A percentile compares a stretch with the other conserved stretches of the same genome.
phyloP scores from a whole-genome alignment of 2,888 invertebrate genomes.

The Dioctria linearis region DNA sequence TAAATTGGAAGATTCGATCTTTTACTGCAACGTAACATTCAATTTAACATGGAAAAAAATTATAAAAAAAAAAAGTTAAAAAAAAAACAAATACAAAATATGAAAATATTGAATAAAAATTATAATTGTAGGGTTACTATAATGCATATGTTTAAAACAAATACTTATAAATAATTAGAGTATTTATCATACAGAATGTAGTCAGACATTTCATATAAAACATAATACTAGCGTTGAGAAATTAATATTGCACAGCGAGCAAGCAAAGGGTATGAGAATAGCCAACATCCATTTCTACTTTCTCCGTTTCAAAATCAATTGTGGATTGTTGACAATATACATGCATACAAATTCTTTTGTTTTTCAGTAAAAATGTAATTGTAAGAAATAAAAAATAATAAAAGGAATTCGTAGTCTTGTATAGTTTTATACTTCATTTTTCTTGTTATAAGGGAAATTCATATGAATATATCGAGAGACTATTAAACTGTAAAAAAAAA shows the following conservation, averaged over 20 bases:
- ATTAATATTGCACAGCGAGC: background rate
- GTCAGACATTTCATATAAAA: slow-evolving; percentile 45
- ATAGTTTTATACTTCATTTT: background rate
- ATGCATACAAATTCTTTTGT: slow-evolving; percentile 20
- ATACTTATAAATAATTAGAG: slow-evolving; percentile 37
- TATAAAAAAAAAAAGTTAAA: background rate
- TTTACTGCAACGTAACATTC: slow-evolving; percentile 22
- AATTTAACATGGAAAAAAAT: slow-evolving; percentile 21
- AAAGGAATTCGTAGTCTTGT: slow-evolving; percentile 24
- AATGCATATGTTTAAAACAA: slow-evolving; percentile 27
- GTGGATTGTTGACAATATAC: slow-evolving; percentile 43
- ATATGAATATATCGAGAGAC: background rate
- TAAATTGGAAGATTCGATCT: background rate
- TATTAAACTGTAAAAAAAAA: background rate
- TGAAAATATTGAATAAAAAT: slow-evolving; percentile 31
- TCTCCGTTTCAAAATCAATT: slow-evolving; percentile 12
- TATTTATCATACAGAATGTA: slow-evolving; percentile 49
- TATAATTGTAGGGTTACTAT: slow-evolving; percentile 11
- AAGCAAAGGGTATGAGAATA: slow-evolving; percentile 12
- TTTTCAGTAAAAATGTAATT: slow-evolving; percentile 32
- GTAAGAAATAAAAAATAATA: slow-evolving; percentile 50
- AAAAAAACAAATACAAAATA: background rate
- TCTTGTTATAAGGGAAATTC: background rate
- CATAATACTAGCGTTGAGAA: slow-evolving; percentile 19
- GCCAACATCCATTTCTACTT: slow-evolving; percentile 15